Base-by-base conservation (phyloP, 2,888 invertebrate genomes). In the Myathropa florea region DNA sequence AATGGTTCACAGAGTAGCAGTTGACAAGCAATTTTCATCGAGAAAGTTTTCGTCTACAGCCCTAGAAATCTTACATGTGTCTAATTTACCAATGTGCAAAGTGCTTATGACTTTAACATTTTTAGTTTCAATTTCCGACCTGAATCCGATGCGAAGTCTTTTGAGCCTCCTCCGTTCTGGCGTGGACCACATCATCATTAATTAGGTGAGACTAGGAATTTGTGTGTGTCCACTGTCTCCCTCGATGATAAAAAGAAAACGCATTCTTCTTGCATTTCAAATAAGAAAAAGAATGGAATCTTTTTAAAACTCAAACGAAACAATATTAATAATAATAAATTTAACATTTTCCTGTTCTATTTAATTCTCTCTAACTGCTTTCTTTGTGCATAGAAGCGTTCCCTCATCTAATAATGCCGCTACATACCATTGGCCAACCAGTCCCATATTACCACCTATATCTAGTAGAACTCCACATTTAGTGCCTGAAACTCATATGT, bases 351-450 rank as follows among this genome's bases (percentile, higher is more conserved):
- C 65, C 24, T 60, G 28, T 59, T 64, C 33, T 59, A 53, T 53
- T 68, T 61, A 39, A 67, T 36, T 61, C 57, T 39, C 12, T 68
- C 63, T 80, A 79, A 83, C 76, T 64, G 67, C 79, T 77, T 77
- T 79, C 64, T 64, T 88, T 88, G 73, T 91, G 91, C 91, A 91
- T 91, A 92, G 92, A 92, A 92, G 92, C 91, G 92, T 92, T 91
- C 94, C 95, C 88, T 94, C 95, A 93, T 91, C 93, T 90, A 92
- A 92, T 91, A 92, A 92, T 90, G 92, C 95, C 89, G 94, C 94
- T 89, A 94, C 95, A 89, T 96, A 96, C 91, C 96, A 96, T 84
- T 97, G 97, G 97, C 96, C 97, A 88, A 95, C 95, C 86, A 96
- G 96, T 92, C 95, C 96, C 88, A 94, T 96, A 89, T 93, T 96